A percentile compares a stretch with the other conserved stretches of the same genome.
Conservation (phyloP, 1,140 invertebrate genomes). For the Neoseiulus cucumeris region DNA sequence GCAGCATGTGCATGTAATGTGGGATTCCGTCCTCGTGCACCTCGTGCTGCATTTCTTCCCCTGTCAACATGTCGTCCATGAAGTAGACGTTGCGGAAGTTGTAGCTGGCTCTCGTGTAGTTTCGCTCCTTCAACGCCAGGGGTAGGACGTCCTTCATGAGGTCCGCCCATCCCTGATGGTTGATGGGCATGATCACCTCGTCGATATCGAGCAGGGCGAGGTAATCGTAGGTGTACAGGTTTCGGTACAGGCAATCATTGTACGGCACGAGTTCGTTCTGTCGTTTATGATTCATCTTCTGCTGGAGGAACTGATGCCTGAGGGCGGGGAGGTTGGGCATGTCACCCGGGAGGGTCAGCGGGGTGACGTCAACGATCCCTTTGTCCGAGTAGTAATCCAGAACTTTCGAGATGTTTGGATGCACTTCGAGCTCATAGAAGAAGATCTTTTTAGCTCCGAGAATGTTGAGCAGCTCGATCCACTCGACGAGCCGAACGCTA, state of each 20-base stretch:
- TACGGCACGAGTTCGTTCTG: slow-evolving; percentile 90
- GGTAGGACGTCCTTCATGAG: slow-evolving; percentile 47
- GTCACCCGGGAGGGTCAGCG: slow-evolving; percentile 65
- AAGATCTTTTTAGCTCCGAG: slow-evolving; percentile 80
- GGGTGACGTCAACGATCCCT: slow-evolving; percentile 59
- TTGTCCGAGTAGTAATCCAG: slow-evolving; percentile 52
- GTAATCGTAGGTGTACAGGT: slow-evolving; percentile 72
- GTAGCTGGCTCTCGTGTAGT: slow-evolving; percentile 57
- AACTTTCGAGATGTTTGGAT: slow-evolving; percentile 73
- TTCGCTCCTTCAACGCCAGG: slow-evolving; percentile 35
- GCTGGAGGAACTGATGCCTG: slow-evolving; percentile 66
- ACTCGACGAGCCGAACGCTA: slow-evolving; percentile 72
- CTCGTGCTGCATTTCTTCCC: slow-evolving; percentile 21
- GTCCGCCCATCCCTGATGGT: slow-evolving; percentile 48
- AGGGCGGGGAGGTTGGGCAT: slow-evolving; percentile 71
- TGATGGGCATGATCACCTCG: slow-evolving; percentile 79
- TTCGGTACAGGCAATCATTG: slow-evolving; percentile 86
- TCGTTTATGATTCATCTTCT: slow-evolving; percentile 66
- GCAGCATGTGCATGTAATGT: slow-evolving; percentile 76
- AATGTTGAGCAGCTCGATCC: slow-evolving; percentile 67
- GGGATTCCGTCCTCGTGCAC: slow-evolving; percentile 40
- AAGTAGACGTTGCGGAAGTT: slow-evolving; percentile 87
- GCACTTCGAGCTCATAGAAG: slow-evolving; percentile 71
- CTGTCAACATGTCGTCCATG: slow-evolving; percentile 53
- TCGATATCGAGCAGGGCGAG: slow-evolving; percentile 76